Evolutionary conservation across 2,113 vertebrate species (phyloP).

Genomic region (Lagopus muta): DNA sequence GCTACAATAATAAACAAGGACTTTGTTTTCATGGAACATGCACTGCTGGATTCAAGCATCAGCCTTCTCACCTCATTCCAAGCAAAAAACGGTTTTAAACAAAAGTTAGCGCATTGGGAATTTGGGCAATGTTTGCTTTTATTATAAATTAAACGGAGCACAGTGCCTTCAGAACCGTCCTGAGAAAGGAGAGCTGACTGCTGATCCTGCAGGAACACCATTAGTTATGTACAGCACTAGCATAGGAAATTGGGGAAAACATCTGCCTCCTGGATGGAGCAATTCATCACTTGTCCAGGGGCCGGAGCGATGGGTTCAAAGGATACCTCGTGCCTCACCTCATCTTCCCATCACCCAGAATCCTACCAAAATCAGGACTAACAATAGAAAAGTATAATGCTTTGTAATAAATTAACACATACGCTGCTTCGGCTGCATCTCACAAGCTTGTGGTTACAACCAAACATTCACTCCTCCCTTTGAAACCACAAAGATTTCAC

Average conservation of each 20-base stretch:
- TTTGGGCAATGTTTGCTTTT: slow-evolving; percentile 29
- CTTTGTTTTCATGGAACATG: neutral
- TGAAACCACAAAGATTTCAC: neutral
- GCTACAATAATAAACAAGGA: slow-evolving; percentile 2
- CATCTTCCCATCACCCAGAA: neutral
- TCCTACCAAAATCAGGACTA: neutral
- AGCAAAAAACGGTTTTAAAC: neutral
- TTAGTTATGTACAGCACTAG: slow-evolving; percentile 31
- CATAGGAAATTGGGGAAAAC: neutral
- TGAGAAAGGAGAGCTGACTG: slow-evolving; percentile 42
- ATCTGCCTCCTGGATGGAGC: neutral
- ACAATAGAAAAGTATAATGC: slow-evolving; percentile 44
- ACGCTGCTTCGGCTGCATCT: neutral
- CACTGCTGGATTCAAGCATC: neutral
- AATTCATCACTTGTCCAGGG: neutral
- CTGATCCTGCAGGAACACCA: neutral
- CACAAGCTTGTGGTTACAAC: neutral
- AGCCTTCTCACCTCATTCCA: neutral
- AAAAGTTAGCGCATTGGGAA: slow-evolving; percentile 18
- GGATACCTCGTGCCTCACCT: neutral
- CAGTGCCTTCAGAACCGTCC: neutral
- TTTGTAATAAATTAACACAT: slow-evolving; percentile 60
- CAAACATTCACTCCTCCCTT: neutral
- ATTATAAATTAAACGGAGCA: slow-evolving; percentile 59
- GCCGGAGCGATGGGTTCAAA: neutral